phyloP scores from a whole-genome alignment of 2,888 invertebrate species.

The Alentia gelatinosa region DNA sequence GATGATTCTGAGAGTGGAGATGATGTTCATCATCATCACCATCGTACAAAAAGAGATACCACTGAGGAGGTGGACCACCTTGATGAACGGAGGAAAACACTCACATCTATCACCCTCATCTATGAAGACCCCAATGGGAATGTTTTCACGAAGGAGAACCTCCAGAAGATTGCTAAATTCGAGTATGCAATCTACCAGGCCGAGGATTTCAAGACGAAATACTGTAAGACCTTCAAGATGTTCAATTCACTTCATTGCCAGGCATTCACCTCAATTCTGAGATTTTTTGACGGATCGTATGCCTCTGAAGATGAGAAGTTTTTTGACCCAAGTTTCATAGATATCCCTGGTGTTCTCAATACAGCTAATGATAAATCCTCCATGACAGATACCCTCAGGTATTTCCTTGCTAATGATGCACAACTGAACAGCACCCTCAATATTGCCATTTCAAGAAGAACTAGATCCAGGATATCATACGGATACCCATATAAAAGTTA shows the following conservation, averaged over 20 bases:
- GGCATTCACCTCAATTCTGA: constrained; percentile 50
- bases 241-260: not conserved
- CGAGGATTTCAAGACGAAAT: constrained; percentile 33
- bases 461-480: constrained; percentile 47
- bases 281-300: constrained; percentile 60
- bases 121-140: constrained; percentile 53
- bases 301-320: constrained; percentile 51
- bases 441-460: constrained; percentile 41
- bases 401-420: constrained; percentile 55
- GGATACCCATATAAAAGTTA: constrained; percentile 50
- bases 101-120: constrained; percentile 18
- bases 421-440: not conserved
- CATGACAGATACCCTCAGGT: constrained; percentile 30
- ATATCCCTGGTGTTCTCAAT: constrained; percentile 55
- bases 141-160: constrained; percentile 53
- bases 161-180: constrained; percentile 50
- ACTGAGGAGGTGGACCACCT: not conserved
- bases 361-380: constrained; percentile 40
- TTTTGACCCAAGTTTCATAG: constrained; percentile 59
- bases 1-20: not conserved
- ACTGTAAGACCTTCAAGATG: constrained; percentile 54
- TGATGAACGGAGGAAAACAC: not conserved
- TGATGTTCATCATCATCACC: not conserved
- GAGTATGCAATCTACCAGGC: constrained; percentile 53
- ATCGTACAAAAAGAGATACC: not conserved